Percentiles rank a stretch among this genome's conserved stretches.
phyloP scores from a whole-genome alignment of 2,888 invertebrate genomes.

The Falcaria lacertinaria region DNA sequence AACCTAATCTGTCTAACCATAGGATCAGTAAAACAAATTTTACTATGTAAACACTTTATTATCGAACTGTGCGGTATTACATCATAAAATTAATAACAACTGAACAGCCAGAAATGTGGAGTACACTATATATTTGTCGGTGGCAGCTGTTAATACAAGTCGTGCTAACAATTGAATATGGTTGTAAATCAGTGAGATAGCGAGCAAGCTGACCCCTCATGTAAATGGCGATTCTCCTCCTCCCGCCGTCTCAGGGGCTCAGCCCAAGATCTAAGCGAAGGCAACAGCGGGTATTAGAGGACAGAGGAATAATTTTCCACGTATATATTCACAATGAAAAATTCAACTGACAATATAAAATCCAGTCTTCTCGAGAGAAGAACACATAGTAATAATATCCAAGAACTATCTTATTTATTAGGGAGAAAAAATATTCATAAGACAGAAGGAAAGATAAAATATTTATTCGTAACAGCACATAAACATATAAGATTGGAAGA shows the following conservation, averaged over 20 bases:
- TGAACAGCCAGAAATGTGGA: slow-evolving; percentile 26
- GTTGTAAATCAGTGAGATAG: slow-evolving; percentile 73
- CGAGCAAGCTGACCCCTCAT: slow-evolving; percentile 61
- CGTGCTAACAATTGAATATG: slow-evolving; percentile 72
- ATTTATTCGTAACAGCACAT: too few species aligned
- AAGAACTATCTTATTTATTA: too few species aligned
- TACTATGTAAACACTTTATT: not conserved
- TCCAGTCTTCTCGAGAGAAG: too few species aligned
- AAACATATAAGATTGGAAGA: too few species aligned
- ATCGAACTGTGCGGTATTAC: not conserved
- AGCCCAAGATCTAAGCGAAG: slow-evolving; percentile 39
- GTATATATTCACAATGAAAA: too few species aligned
- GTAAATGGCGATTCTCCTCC: slow-evolving; percentile 58
- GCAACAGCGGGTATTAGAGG: slow-evolving; percentile 11
- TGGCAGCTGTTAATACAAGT: slow-evolving; percentile 72
- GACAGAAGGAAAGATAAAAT: too few species aligned
- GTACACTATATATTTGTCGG: slow-evolving; percentile 53
- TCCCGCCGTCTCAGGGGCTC: slow-evolving; percentile 37
- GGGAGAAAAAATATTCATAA: too few species aligned
- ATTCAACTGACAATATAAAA: too few species aligned
- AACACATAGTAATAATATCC: too few species aligned
- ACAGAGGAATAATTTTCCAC: too few species aligned
- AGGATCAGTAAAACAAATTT: not conserved
- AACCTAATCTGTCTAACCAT: too few species aligned
- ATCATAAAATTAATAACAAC: slow-evolving; percentile 12